Conservation (phyloP, 2,888 invertebrate species). For the Helicoverpa assulta region DNA sequence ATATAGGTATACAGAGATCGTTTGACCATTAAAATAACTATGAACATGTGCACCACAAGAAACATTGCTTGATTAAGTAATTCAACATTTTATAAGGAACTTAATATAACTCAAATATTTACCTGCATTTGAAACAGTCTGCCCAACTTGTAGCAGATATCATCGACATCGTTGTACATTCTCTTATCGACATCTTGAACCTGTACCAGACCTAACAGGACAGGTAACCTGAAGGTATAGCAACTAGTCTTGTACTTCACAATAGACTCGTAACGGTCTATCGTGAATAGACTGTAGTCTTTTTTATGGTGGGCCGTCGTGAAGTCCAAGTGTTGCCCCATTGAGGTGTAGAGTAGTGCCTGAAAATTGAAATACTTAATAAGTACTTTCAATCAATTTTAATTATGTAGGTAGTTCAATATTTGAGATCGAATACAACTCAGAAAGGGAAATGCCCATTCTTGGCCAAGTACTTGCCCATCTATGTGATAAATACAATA, state of each 20-base stretch:
- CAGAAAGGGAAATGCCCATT: no score
- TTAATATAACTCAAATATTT: slow-evolving; percentile 40
- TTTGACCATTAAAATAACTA: no score
- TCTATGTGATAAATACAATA: no score
- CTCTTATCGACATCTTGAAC: slow-evolving; percentile 92
- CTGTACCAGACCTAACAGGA: slow-evolving; percentile 95
- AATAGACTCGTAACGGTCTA: slow-evolving; percentile 95
- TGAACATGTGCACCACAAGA: no score
- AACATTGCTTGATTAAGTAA: no score
- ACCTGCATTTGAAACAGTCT: slow-evolving; percentile 97
- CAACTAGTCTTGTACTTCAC: slow-evolving; percentile 97
- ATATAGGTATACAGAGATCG: no score
- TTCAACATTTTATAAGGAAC: no score
- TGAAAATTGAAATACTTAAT: slow-evolving; percentile 66
- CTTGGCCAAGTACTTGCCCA: no score
- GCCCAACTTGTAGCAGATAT: slow-evolving; percentile 96
- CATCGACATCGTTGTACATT: slow-evolving; percentile 93
- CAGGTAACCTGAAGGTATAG: slow-evolving; percentile 97
- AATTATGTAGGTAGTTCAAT: no score
- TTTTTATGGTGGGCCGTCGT: slow-evolving; percentile 88
- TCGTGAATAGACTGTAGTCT: slow-evolving; percentile 91
- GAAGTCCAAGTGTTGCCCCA: slow-evolving; percentile 95
- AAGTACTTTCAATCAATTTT: no score
- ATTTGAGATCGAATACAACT: no score
- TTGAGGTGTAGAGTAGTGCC: slow-evolving; percentile 91